phyloP scores from a whole-genome alignment of 2,888 invertebrate species.

The Megaustenia siamemsis region DNA sequence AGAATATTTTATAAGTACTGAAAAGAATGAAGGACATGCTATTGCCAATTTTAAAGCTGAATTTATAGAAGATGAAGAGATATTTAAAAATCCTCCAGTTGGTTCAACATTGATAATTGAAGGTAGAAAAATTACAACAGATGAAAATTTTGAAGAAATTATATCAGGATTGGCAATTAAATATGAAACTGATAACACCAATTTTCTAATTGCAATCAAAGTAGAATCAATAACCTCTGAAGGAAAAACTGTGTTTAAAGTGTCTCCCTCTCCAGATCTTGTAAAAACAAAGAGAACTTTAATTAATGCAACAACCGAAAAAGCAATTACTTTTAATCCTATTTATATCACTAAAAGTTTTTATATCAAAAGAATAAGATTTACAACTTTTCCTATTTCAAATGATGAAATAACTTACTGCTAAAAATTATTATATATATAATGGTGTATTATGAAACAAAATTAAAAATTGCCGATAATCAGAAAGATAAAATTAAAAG shows the following conservation, averaged over 20 bases:
- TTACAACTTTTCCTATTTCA: constrained; percentile 17
- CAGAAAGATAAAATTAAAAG: constrained; percentile 33
- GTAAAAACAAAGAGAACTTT: background rate
- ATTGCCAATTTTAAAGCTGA: constrained; percentile 10
- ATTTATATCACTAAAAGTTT: background rate
- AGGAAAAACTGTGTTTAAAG: constrained; percentile 1
- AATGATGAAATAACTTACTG: constrained; percentile 19
- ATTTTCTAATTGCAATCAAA: constrained; percentile 3
- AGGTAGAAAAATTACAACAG: constrained; percentile 11
- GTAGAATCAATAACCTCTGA: constrained; percentile 13
- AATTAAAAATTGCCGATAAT: background rate
- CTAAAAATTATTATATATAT: background rate
- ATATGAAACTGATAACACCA: background rate
- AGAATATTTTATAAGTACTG: constrained; percentile 7
- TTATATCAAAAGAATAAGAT: constrained; percentile 25
- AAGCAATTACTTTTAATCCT: constrained; percentile 13
- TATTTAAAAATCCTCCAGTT: background rate
- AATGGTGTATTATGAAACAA: background rate
- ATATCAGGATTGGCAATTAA: background rate
- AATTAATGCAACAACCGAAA: background rate
- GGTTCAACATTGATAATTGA: constrained; percentile 27
- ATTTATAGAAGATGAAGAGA: constrained; percentile 16
- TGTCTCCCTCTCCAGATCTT: background rate
- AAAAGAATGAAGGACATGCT: background rate
- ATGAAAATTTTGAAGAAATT: background rate